Evolutionary conservation across 2,113 vertebrate genomes (phyloP), one percentile per base, ranked within the genome.

Genomic region (Toxotes jaculatrix): DNA sequence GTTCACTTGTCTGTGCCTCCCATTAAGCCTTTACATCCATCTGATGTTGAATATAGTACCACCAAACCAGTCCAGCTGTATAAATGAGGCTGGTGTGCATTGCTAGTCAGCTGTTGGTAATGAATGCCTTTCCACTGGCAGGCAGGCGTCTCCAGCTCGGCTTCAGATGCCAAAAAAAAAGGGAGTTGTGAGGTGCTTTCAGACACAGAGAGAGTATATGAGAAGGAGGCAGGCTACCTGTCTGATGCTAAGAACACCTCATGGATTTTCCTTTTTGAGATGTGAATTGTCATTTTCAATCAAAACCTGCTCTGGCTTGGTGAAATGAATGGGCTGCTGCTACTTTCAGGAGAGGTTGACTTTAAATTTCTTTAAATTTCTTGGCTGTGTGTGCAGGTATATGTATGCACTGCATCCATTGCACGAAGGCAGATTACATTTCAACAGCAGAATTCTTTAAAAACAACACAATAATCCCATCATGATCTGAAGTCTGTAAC

Each of bases 91-190:
- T 67, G 80, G 76, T 79, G 74, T 78, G 86, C 83, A 53, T 83
- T 87, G 78, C 82, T 57, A 73, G 80, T 91, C 90, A 84, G 75
- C 72, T 87, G 84, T 80, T 34, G 60, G 79, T 89, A 90, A 91
- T 91, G 86, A 79, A 80, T 76, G 80, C 51, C 64, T 80, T 86
- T 80, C 69, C 1, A 27, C 84, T 82, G 13, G 17, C 40, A 57
- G 63, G 51, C 77, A 59, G 74, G 4, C 80, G 57, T 74, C 80
- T 86, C 72, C 17, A 21, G 11, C 66, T 4, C 13, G 69, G 53
- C 42, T 76, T 80, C n/a, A 57, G 21, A 56, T 79, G 87, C 77
- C 87, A 70, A 74, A 84, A 84, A 74, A n/a, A 78, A 34, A 56
- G 59, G 76, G 10, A 2, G 67, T 65, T 23, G 84, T 63, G 47